phyloP scores from a whole-genome alignment of 2,113 vertebrate species.

The Oreochromis spilurus region DNA sequence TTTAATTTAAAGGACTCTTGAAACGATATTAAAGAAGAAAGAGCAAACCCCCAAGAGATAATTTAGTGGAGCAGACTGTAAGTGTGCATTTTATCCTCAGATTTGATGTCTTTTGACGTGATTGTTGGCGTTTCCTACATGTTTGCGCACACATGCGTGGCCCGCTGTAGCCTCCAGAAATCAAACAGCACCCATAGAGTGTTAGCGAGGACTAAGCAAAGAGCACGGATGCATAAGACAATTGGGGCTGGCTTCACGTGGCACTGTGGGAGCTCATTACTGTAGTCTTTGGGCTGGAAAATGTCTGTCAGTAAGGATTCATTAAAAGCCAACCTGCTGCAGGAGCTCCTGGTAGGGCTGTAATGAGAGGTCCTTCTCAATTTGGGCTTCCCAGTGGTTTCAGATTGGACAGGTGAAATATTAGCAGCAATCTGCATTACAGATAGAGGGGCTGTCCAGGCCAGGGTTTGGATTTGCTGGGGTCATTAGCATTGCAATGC shows the following conservation, averaged over 20 bases:
- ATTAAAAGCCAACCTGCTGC: constrained; percentile 52
- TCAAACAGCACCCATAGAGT: background rate
- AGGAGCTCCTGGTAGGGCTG: constrained; percentile 6
- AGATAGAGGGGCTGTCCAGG: background rate
- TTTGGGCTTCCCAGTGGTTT: background rate
- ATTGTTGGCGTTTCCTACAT: background rate
- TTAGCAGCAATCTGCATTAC: background rate
- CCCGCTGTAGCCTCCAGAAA: background rate
- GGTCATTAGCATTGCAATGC: background rate
- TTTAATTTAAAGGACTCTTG: background rate
- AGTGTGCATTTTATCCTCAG: background rate
- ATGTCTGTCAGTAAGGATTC: constrained; percentile 60
- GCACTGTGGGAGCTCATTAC: constrained; percentile 66
- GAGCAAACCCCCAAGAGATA: background rate
- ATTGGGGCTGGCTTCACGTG: background rate
- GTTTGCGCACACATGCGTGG: background rate
- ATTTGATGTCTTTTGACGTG: background rate
- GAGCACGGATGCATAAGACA: constrained; percentile 9
- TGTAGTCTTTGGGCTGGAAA: constrained; percentile 58
- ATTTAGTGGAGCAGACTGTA: background rate
- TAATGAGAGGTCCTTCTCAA: constrained; percentile 34
- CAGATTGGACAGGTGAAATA: constrained; percentile 11
- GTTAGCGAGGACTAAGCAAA: background rate
- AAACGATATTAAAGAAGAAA: background rate
- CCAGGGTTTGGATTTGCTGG: background rate